Evolutionary conservation across 2,113 vertebrate species (phyloP), one percentile per base, ranked within the genome.

Genomic region (Oreochromis tanganicae): DNA sequence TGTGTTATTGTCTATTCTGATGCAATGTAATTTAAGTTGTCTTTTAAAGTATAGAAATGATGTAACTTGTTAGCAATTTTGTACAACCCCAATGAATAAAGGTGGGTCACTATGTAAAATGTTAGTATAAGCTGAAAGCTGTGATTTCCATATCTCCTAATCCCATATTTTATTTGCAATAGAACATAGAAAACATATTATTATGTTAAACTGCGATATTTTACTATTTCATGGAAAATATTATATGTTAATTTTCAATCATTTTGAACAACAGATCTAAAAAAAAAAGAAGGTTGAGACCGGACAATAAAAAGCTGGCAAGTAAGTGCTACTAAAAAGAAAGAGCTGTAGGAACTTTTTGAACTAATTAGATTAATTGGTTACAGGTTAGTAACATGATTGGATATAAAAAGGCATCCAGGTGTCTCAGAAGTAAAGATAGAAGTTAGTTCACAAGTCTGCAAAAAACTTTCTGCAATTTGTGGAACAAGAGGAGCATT

Each of bases 401-500:
- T 68, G 4, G 63, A 21, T 68, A 14, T 43, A 71, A 71, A 41
- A 43, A 71, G 4, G 36, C 36, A 43, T 71, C 7, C 36, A 41
- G n/a, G n/a, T 41, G 41, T 43, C 63, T 71, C 36, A 71, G 66
- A 6, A 43, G 36, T 43, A 14, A 71, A 71, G 36, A 71, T 5
- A 8, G 0, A 7, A 21, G 12, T 71, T 43, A 41, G n/a, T 14
- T 71, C 1, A 71, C n/a, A 14, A 43, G n/a, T 1, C 36, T 71
- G 36, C 66, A 71, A 71, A 71, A 71, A 9, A 2, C 12, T 9
- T 14, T 14, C 12, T 71, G 36, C 0, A 43, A 16, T 24, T 24
- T 71, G 66, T 43, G 36, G 36, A 71, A 24, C 12, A 1, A 43
- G 36, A 71, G 0, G 12, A 43, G 43, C 38, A 21, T 68, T 68